Base-by-base conservation (phyloP, 2,888 invertebrate genomes). In the Campopleginae sp. region DNA sequence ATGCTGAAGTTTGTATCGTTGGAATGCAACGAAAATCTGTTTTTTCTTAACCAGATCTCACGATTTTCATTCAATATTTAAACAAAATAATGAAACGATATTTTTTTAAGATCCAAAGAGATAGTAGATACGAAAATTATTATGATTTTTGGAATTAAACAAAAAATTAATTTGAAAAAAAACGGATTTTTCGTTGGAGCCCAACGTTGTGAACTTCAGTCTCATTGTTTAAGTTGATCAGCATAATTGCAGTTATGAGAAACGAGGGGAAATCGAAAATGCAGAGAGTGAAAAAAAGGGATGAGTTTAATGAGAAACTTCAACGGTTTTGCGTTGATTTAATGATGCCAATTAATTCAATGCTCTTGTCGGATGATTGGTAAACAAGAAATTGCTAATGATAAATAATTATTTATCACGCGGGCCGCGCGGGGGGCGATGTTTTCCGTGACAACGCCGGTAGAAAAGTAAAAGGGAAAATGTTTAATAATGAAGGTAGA, bases 401-500 rank as follows among this genome's bases (percentile, higher is more conserved):
- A 14, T 38, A 12, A n/a, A n/a, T 19, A 31, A 19, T 65, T n/a
- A 65, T 19, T 23, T 33, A 4, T 4, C 33, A 44, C 23, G 38
- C 14, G 6, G 14, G 33, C 46, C 14, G 6, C 23, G 33, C 46
- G 46, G 17, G 17, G 17, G 17, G 2, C 17, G 5, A 17, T 48
- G 48, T 51, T 19, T n/a, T 7, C n/a, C 48, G 48, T n/a, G 14
- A 58, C 14, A 27, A 27, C 27, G 58, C 14, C 5, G 14, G 12
- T 27, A 27, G 27, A 14, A 14, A 58, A 14, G 5, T 3, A 58
- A 54, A 72, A 61, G 27, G 83, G 6, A 75, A 51, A 79, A 38
- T 10, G 48, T 31, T 33, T 72, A 65, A 51, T 75, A 65, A 72
- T 72, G 66, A 78, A 75, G 63, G 74, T 75, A 75, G 79, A 80